A percentile compares a stretch with the other conserved stretches of the same genome.
phyloP scores from a whole-genome alignment of 53 echinoderm and acorn worm genomes.

The Henricia sp. region DNA sequence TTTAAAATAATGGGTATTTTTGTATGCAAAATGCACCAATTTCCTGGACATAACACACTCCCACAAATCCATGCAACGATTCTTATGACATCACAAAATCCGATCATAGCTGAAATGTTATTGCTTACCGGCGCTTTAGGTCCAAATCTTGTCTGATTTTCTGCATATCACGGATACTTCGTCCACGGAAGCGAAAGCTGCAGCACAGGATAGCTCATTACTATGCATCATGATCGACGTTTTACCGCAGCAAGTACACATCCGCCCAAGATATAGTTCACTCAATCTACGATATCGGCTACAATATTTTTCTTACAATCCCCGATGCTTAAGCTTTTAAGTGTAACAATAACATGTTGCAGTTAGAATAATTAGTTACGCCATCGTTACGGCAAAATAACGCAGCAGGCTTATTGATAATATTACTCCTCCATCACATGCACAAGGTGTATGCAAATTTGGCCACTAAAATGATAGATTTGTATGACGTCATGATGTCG shows the following conservation, averaged over 20 bases:
- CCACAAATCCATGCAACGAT: not conserved
- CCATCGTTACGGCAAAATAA: no score
- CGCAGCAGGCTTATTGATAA: no score
- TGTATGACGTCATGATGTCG: no score
- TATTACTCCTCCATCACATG: no score
- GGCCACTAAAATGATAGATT: no score
- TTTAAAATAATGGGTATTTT: constrained; percentile 23
- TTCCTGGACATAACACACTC: constrained; percentile 49
- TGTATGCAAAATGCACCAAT: constrained; percentile 61
- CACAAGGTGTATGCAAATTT: no score
- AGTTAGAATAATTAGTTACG: no score
- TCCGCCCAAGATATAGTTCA: constrained; percentile 43
- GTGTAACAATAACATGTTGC: no score
- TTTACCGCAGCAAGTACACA: constrained; percentile 27
- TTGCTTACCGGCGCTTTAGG: constrained; percentile 68
- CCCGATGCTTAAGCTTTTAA: no score
- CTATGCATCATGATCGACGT: constrained; percentile 50
- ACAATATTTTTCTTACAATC: no score
- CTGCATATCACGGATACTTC: constrained; percentile 14
- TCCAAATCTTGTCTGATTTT: constrained; percentile 52
- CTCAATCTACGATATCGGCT: not conserved
- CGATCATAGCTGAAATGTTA: constrained; percentile 46
- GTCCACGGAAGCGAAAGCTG: constrained; percentile 65
- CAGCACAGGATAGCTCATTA: constrained; percentile 46
- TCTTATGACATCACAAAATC: constrained; percentile 36